These are phyloP conservation scores for Chrysocyon brachyurus DNA, from an alignment of 2,797 vertebrate genomes.

Conservation along the genomic window DNA sequence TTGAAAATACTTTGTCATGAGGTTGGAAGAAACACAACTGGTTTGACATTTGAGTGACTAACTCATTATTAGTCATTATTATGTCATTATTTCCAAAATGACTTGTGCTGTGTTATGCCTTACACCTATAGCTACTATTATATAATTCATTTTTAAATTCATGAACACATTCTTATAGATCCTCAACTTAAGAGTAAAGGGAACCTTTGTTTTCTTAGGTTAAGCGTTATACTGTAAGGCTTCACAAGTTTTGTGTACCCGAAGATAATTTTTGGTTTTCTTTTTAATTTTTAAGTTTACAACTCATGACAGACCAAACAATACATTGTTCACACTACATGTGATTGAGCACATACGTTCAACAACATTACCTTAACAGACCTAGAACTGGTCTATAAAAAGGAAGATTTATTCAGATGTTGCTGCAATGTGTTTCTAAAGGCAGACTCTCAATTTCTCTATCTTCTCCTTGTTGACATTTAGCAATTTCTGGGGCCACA, in stretches of 20 bases:
- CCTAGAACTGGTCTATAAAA: neutral
- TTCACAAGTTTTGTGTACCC: neutral
- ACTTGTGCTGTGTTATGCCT: neutral
- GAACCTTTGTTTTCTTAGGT: neutral
- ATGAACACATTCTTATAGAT: neutral
- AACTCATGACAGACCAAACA: neutral
- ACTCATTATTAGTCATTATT: neutral
- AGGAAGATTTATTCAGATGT: neutral
- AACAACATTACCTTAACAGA: neutral
- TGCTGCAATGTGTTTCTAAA: neutral
- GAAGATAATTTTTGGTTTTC: neutral
- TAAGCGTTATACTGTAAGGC: neutral
- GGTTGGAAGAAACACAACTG: neutral
- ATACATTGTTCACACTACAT: neutral
- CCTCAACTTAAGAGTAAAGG: neutral
- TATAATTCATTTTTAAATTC: neutral
- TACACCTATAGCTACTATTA: neutral
- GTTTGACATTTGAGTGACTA: neutral
- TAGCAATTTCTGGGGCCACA: neutral
- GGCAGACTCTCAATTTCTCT: neutral
- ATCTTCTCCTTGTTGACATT: neutral
- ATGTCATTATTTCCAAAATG: neutral
- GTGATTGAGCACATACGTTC: neutral
- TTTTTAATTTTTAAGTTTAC: neutral
- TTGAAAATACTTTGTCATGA: neutral